These are phyloP conservation scores for Perccottus glenii DNA, from an alignment of 2,113 vertebrate species.

Conservation along the genomic window DNA sequence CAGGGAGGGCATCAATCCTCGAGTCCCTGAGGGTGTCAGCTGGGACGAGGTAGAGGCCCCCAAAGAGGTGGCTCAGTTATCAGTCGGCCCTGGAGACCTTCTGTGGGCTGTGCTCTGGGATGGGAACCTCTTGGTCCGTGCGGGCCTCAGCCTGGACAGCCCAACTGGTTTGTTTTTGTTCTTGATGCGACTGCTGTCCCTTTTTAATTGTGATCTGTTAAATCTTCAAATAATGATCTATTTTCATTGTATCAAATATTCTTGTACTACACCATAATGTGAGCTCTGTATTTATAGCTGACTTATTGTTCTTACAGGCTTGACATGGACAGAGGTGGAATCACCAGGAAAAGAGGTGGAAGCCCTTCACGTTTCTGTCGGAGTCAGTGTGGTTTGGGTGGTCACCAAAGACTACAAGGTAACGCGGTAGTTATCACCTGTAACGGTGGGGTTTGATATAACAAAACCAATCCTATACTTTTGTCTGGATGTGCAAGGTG, in stretches of 20 bases:
- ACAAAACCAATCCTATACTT: not conserved
- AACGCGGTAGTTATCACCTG: constrained; percentile 42
- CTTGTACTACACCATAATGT: no score
- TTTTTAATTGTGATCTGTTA: no score
- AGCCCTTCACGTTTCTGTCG: constrained; percentile 88
- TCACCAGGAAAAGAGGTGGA: constrained; percentile 87
- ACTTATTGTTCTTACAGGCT: constrained; percentile 55
- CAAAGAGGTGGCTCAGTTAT: constrained; percentile 91
- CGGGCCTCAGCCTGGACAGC: constrained; percentile 88
- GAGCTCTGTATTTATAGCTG: not conserved
- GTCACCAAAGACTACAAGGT: constrained; percentile 95
- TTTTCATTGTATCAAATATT: no score
- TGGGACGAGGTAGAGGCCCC: constrained; percentile 89
- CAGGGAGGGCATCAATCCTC: constrained; percentile 88
- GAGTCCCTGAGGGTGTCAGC: constrained; percentile 88
- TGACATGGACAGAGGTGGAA: constrained; percentile 87
- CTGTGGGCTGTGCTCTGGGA: constrained; percentile 96
- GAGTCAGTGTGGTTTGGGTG: constrained; percentile 92
- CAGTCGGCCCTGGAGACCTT: constrained; percentile 90
- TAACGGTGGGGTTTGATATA: not conserved
- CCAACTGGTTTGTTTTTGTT: constrained; percentile 83
- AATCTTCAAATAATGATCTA: no score
- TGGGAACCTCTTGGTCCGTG: constrained; percentile 91
- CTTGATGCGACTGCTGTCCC: no score
- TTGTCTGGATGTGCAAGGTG: constrained; percentile 78